Evolutionary conservation across 2,888 invertebrate genomes (phyloP).

Genomic region (Lamellibrachia columna): DNA sequence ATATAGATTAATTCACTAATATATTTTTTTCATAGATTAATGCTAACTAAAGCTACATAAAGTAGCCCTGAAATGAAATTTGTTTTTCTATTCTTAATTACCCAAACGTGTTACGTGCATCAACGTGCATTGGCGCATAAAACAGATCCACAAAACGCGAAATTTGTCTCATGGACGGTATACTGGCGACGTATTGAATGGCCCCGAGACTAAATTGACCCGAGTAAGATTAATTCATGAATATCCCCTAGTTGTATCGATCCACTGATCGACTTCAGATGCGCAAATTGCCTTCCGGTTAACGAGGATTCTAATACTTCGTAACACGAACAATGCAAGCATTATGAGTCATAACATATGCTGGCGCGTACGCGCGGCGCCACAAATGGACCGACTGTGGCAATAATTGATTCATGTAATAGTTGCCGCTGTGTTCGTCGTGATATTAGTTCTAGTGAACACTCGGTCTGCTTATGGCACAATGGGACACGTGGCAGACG

Average conservation of each 20-base stretch:
- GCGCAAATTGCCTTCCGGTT: background rate
- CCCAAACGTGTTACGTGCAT: too few species aligned
- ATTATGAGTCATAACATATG: background rate
- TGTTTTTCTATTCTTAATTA: too few species aligned
- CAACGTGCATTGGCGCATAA: too few species aligned
- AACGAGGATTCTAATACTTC: background rate
- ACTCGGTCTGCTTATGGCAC: background rate
- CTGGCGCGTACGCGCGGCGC: background rate
- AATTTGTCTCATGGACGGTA: too few species aligned
- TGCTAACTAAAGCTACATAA: too few species aligned
- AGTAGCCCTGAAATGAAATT: too few species aligned
- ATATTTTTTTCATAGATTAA: too few species aligned
- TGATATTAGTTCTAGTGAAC: background rate
- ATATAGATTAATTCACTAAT: too few species aligned
- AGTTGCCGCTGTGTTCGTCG: background rate
- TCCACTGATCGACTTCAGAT: background rate
- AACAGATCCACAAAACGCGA: too few species aligned
- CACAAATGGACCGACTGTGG: background rate
- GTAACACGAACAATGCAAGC: background rate
- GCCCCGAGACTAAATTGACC: background rate
- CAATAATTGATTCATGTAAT: background rate
- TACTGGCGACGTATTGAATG: too few species aligned
- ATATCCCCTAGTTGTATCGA: background rate
- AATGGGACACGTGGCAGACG: background rate
- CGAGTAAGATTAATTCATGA: background rate